Evolutionary conservation across 1,140 invertebrate species (phyloP), one percentile per base, ranked within the genome.

Genomic region (Cydia amplana): DNA sequence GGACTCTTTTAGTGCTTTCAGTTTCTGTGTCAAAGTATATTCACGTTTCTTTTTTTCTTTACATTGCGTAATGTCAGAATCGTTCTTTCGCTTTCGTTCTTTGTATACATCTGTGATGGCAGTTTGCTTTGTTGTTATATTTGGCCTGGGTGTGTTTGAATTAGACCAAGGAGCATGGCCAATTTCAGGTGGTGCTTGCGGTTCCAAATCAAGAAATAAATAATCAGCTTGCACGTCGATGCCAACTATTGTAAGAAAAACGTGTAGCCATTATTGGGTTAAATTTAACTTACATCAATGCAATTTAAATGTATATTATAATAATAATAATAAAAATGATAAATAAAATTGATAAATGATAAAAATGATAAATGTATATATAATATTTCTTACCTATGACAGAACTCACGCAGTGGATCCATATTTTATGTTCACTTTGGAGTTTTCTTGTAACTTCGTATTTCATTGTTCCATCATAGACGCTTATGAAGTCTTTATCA

Each of bases 391-490:
- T 83, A 93, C 93, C 93, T 78, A 89, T 90, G 36, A 74, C 88
- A 18, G 88, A 84, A 76, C 93, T 93, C 32, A 93, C 85, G 75
- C 91, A 93, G 79, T 93, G 86, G 72, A 83, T 85, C 28, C 79
- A 81, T 75, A 93, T 82, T 79, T 89, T 91, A 72, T 93, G 87
- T 78, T 91, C 85, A 67, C 77, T 78, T 64, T 73, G 81, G 28
- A 87, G 86, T 80, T 87, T 90, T 79, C 89, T 85, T 23, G 79
- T 85, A 70, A 93, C 78, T 77, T 85, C 79, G 55, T 86, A 87
- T 20, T 75, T 86, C 5, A 93, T 87, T 60, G 73, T 85, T 70
- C 88, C 91, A 77, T 87, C 82, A 40, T 88, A 88, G 12, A 91
- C 72, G 16, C 78, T 86, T 75, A 93, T 85, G 63, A 93, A 80